Percentiles rank a stretch among this genome's conserved stretches.
Evolutionary conservation across 2,888 invertebrate genomes (phyloP).

Genomic region (Zelleria hepariella): DNA sequence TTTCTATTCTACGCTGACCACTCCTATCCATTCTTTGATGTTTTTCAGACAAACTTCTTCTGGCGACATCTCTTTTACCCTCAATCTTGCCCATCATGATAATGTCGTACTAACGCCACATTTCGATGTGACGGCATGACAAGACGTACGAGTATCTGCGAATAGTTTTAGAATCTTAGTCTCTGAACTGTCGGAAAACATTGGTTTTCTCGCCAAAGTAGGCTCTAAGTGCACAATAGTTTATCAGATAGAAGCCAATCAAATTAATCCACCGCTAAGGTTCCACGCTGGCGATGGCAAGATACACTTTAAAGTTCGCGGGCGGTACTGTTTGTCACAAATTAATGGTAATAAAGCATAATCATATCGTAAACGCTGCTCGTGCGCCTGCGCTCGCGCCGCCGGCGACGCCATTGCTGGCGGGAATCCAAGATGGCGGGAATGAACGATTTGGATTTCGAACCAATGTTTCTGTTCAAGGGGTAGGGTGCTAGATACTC

Average conservation of each 20-base stretch:
- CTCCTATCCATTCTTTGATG: too few species aligned
- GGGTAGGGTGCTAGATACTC: neutral
- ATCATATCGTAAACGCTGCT: constrained; percentile 58
- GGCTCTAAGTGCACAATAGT: neutral
- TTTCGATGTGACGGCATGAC: too few species aligned
- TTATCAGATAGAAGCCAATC: neutral
- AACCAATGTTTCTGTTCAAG: neutral
- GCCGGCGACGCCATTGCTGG: constrained; percentile 6
- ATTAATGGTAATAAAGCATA: constrained; percentile 67
- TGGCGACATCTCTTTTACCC: too few species aligned
- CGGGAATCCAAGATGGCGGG: constrained; percentile 11
- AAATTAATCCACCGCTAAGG: constrained; percentile 19
- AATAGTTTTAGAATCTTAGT: too few species aligned
- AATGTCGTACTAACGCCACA: too few species aligned
- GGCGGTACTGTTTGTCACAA: constrained; percentile 65
- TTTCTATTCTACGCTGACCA: too few species aligned
- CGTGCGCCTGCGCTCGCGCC: constrained; percentile 24
- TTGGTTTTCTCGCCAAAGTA: too few species aligned
- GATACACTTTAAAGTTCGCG: constrained; percentile 20
- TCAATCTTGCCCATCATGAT: too few species aligned
- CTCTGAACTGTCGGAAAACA: too few species aligned
- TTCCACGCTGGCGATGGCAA: neutral
- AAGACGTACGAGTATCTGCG: too few species aligned
- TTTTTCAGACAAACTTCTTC: too few species aligned
- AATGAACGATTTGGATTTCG: constrained; percentile 2